Percentiles rank a stretch among this genome's conserved stretches.
Evolutionary conservation across 2,113 vertebrate species (phyloP).

Genomic region (Rhinoderma darwinii): DNA sequence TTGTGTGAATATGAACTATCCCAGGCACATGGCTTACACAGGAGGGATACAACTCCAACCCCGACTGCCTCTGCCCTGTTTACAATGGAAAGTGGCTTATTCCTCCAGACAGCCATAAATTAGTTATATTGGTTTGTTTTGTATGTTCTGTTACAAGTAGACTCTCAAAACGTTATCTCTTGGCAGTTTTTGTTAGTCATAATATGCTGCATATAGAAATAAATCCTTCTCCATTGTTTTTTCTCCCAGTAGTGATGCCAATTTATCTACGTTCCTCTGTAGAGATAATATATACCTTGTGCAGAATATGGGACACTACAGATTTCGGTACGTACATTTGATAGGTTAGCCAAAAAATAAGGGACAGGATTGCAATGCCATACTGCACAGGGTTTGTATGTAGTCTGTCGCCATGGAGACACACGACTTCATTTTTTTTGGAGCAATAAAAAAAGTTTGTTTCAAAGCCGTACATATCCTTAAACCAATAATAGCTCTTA

Average conservation of each 20-base stretch:
- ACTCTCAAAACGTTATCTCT: background rate
- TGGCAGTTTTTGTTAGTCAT: background rate
- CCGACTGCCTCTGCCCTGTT: conserved; percentile 42
- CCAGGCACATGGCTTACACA: conserved; percentile 35
- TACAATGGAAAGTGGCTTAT: conserved; percentile 54
- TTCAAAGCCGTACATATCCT: too few relatives aligned
- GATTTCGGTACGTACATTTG: too few relatives aligned
- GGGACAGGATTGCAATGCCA: too few relatives aligned
- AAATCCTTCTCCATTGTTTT: background rate
- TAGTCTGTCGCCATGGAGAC: too few relatives aligned
- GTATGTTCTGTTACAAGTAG: background rate
- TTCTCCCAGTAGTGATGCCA: background rate
- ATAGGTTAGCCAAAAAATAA: too few relatives aligned
- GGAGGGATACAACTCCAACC: conserved; percentile 39
- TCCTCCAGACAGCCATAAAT: conserved; percentile 41
- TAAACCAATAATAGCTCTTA: too few relatives aligned
- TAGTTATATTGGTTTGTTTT: conserved; percentile 36
- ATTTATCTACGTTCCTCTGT: background rate
- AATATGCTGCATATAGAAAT: background rate
- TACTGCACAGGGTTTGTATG: too few relatives aligned
- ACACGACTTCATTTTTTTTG: too few relatives aligned
- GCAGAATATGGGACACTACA: too few relatives aligned
- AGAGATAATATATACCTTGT: too few relatives aligned
- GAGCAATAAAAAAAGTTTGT: too few relatives aligned
- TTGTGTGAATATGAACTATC: conserved; percentile 54